Evolutionary conservation across 2,888 invertebrate genomes (phyloP), one percentile per base, ranked within the genome.

Genomic region (Allacma fusca): DNA sequence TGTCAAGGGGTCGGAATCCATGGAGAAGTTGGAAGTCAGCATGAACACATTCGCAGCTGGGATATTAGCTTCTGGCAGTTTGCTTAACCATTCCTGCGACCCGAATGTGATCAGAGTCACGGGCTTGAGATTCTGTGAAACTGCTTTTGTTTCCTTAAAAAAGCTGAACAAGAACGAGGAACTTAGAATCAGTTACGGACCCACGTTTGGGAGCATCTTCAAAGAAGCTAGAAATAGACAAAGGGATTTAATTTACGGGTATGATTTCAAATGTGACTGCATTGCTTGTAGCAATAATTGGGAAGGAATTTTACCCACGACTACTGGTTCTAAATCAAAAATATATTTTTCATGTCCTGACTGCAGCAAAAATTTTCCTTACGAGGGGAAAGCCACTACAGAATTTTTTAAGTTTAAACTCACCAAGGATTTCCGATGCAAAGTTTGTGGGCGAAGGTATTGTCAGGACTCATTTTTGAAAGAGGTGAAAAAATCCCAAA

Each of bases 271-370:
- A 13, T 65, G 65, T 24, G 26, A 28, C 23, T 65, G 65, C 65
- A 26, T 65, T 26, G 65, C 65, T 26, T 65, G 65, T 19, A 65
- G 19, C 5, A 65, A 65, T 28, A 21, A 65, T 24, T 65, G 65
- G 65, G 59, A 13, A 7, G 59, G 59, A n/a, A n/a, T n/a, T n/a
- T n/a, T n/a, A n/a, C n/a, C n/a, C n/a, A n/a, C n/a, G n/a, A n/a
- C n/a, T n/a, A n/a, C n/a, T n/a, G n/a, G n/a, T n/a, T n/a, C n/a
- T n/a, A n/a, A n/a, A n/a, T n/a, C n/a, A n/a, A n/a, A n/a, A n/a
- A n/a, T n/a, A n/a, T n/a, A n/a, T n/a, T n/a, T n/a, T n/a, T n/a
- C n/a, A n/a, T n/a, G n/a, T n/a, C n/a, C n/a, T n/a, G n/a, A n/a
- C n/a, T n/a, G n/a, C n/a, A n/a, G n/a, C n/a, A n/a, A n/a, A n/a